phyloP scores from a whole-genome alignment of 1,140 invertebrate species.

The Lordiphosa clarofinis region DNA sequence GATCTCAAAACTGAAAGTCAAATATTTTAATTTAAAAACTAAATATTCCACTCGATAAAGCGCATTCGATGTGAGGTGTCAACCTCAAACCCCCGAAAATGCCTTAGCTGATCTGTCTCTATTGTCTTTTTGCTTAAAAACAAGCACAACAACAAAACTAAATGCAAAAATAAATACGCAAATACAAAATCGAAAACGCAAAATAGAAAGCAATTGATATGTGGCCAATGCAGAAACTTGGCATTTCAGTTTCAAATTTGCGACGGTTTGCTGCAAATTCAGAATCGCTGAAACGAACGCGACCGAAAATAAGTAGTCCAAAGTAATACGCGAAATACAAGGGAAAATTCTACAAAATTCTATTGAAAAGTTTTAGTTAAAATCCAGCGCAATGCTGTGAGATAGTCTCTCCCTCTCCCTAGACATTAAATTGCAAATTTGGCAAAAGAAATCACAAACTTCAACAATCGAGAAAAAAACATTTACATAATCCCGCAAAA shows the following conservation, averaged over 20 bases:
- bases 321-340: not conserved
- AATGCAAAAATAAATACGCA: conserved; percentile 68
- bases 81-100: not conserved
- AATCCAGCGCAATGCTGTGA: too few species aligned
- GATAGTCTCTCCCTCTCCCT: too few species aligned
- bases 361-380: not conserved
- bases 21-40: not conserved
- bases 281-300: conserved; percentile 5
- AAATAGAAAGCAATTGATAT: conserved; percentile 78
- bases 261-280: conserved; percentile 57
- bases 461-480: not conserved
- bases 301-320: conserved; percentile 3
- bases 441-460: not conserved
- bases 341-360: not conserved
- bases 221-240: conserved; percentile 51
- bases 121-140: conserved; percentile 36
- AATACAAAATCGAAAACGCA: conserved; percentile 71
- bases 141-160: conserved; percentile 40
- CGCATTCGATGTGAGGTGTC: conserved; percentile 10
- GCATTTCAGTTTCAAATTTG: conserved; percentile 67
- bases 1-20: too few species aligned
- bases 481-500: conserved; percentile 28
- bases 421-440: too few species aligned
- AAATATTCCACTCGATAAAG: conserved; percentile 5
- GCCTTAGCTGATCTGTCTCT: not conserved